phyloP scores from a whole-genome alignment of 2,113 vertebrate genomes.

The Nestor notabilis region DNA sequence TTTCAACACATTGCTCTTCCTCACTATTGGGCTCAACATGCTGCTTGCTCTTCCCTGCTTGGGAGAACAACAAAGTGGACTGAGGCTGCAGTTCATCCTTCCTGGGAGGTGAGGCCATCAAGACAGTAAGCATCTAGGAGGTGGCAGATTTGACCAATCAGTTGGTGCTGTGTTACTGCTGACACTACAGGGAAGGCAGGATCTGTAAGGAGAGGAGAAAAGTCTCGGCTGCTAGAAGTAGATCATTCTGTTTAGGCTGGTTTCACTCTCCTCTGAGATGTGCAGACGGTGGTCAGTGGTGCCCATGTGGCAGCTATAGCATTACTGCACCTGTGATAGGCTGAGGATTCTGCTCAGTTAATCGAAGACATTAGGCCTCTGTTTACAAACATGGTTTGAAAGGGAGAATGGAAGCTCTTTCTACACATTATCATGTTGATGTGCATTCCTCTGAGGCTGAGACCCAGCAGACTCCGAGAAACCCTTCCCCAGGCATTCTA shows the following conservation, averaged over 20 bases:
- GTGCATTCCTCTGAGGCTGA: neutral
- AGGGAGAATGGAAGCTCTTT: neutral
- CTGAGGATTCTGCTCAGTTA: neutral
- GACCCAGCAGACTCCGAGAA: neutral
- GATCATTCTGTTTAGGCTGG: neutral
- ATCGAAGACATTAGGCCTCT: neutral
- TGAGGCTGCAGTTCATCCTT: neutral
- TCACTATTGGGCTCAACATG: neutral
- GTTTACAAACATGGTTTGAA: neutral
- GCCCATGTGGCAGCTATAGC: neutral
- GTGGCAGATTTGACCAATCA: neutral
- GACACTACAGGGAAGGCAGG: neutral
- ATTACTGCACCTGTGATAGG: neutral
- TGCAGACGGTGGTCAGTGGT: neutral
- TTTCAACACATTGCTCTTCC: neutral
- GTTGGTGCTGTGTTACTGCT: neutral
- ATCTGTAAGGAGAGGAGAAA: neutral
- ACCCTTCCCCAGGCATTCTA: neutral
- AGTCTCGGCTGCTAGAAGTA: neutral
- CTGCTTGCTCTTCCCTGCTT: neutral
- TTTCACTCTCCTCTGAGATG: neutral
- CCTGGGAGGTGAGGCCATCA: neutral
- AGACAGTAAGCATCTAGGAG: neutral
- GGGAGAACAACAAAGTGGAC: neutral
- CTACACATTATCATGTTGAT: neutral